A percentile compares a stretch with the other conserved stretches of the same genome.
Evolutionary conservation across 2,797 vertebrate genomes (phyloP).

Genomic region (Poeciliopsis infans): DNA sequence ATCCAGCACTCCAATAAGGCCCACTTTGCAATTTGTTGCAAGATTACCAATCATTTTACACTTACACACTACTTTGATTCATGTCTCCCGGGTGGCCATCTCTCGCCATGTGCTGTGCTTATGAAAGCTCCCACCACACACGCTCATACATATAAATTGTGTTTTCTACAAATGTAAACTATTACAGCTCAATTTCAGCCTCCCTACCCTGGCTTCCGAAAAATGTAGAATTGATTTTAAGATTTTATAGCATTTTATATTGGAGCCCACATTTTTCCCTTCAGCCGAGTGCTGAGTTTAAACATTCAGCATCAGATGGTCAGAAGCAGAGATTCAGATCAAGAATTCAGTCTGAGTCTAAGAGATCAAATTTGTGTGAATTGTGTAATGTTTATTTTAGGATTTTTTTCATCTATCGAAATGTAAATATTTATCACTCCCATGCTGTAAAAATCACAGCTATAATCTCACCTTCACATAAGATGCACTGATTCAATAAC

Average conservation of each 20-base stretch:
- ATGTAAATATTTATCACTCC: background rate
- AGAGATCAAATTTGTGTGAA: background rate
- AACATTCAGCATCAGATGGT: conserved; percentile 6
- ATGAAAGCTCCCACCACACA: conserved; percentile 18
- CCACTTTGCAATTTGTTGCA: conserved; percentile 57
- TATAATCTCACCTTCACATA: background rate
- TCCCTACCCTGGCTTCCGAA: background rate
- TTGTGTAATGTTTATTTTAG: background rate
- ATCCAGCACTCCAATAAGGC: conserved; percentile 34
- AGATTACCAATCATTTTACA: conserved; percentile 63
- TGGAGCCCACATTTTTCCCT: background rate
- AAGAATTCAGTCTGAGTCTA: conserved; percentile 1
- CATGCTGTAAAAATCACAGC: background rate
- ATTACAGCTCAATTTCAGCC: background rate
- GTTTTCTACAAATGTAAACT: conserved; percentile 21
- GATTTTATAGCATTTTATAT: conserved; percentile 25
- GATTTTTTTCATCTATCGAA: background rate
- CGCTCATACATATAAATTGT: conserved; percentile 27
- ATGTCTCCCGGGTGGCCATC: conserved; percentile 23
- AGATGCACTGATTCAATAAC: background rate
- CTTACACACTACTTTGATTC: conserved; percentile 44
- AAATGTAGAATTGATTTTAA: conserved; percentile 28
- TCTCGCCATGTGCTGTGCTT: conserved; percentile 14
- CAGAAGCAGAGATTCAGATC: background rate
- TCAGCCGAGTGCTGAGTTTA: conserved; percentile 8